Conservation (phyloP, 2,888 invertebrate species). For the Acanthosoma haemorrhoidale region DNA sequence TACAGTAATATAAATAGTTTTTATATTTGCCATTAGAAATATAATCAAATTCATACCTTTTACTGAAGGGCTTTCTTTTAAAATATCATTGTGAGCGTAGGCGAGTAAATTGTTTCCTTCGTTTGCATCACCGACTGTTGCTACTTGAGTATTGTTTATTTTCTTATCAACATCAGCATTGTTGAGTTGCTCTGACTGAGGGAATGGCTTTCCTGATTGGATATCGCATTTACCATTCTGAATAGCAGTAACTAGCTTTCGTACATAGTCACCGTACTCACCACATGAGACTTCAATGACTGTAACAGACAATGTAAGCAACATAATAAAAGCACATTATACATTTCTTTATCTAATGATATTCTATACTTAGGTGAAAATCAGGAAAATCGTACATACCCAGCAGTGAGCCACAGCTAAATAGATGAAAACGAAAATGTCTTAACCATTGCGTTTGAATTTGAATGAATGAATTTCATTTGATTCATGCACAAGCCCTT, state of each 20-base stretch:
- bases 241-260: conserved; percentile 76
- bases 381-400: no score
- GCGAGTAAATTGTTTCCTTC: conserved; percentile 53
- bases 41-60: background rate
- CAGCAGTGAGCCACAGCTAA: no score
- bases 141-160: conserved; percentile 37
- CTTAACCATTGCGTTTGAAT: no score
- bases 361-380: no score
- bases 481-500: no score
- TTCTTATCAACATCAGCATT: conserved; percentile 45
- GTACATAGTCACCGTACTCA: conserved; percentile 88
- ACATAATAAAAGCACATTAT: no score
- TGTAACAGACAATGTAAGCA: conserved; percentile 43
- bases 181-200: conserved; percentile 54
- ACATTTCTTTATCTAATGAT: no score
- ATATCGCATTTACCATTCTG: conserved; percentile 78
- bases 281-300: conserved; percentile 95
- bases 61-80: conserved; percentile 49
- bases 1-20: background rate
- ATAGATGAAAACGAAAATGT: no score
- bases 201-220: conserved; percentile 65
- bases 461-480: no score
- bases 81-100: conserved; percentile 59
- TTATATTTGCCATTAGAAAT: conserved; percentile 9
- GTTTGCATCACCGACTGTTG: conserved; percentile 45